These are phyloP conservation scores for Parus major DNA, from an alignment of 2,113 vertebrate genomes.

Conservation along the genomic window DNA sequence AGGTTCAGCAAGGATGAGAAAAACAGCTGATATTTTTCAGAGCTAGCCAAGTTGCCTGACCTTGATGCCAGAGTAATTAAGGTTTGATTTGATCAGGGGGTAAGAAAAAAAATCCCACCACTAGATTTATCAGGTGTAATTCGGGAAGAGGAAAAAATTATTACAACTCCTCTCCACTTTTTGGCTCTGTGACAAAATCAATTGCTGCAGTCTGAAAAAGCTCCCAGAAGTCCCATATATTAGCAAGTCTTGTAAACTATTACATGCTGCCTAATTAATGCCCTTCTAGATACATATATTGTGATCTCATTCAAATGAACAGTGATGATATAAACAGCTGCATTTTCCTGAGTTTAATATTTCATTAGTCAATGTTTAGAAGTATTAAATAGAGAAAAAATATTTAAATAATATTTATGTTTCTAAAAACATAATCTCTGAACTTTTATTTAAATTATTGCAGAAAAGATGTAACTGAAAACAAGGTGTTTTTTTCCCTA, in stretches of 20 bases:
- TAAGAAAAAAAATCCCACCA: slow-evolving; percentile 15
- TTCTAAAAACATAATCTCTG: not conserved
- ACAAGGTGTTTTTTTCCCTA: not conserved
- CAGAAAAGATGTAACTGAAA: not conserved
- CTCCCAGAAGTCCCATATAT: slow-evolving; percentile 58
- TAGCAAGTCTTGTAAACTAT: slow-evolving; percentile 32
- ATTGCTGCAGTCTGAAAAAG: slow-evolving; percentile 42
- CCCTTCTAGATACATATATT: slow-evolving; percentile 36
- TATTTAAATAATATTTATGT: not conserved
- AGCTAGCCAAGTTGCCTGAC: slow-evolving; percentile 76
- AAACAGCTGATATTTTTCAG: slow-evolving; percentile 79
- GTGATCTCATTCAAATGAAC: slow-evolving; percentile 53
- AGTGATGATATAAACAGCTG: slow-evolving; percentile 25
- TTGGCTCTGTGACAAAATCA: slow-evolving; percentile 65
- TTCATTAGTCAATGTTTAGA: not conserved
- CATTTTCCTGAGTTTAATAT: not conserved
- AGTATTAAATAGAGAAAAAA: not conserved
- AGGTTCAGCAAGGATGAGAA: slow-evolving; percentile 78
- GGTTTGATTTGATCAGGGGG: slow-evolving; percentile 70
- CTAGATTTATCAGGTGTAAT: slow-evolving; percentile 73
- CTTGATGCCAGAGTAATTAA: slow-evolving; percentile 78
- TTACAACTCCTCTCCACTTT: not conserved
- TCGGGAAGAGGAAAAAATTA: slow-evolving; percentile 28
- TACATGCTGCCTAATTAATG: slow-evolving; percentile 64
- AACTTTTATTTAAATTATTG: not conserved